Base-by-base conservation (phyloP, 1,140 invertebrate genomes). In the Nylanderia fulva region DNA sequence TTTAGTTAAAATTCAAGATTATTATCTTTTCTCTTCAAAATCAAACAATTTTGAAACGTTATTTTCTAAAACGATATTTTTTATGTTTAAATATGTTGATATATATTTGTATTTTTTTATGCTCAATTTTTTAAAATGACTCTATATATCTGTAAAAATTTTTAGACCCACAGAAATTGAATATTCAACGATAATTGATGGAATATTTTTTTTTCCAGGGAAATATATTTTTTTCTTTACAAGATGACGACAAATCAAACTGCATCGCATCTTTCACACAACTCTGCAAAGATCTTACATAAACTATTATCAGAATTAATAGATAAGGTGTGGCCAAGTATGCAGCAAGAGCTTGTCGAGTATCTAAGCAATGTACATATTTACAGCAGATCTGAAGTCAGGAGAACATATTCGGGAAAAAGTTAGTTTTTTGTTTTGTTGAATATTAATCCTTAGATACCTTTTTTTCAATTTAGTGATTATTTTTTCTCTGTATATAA, bases 191-290 rank as follows among this genome's bases (percentile, higher is more conserved):
- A 61, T 42, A 69, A 18, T 61, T 60, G 61, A 64, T 66, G 54
- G 21, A 39, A 71, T n/a, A n/a, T 42, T 27, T 54, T 29, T 36
- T 2, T 48, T 90, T 90, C 4, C 61, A 92, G 91, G 45, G 75
- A 84, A 84, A 74, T 88, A 48, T 92, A 92, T 36, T 56, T 88
- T 0, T 91, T 89, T 69, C 64, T 92, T 71, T 89, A 92, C 85
- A 77, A 83, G 1, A 61, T 86, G 5, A 66, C 74, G 6, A 52
- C 56, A 2, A 85, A 72, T 8, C 66, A 86, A 36, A 2, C 60
- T 6, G 45, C 61, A 6, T 48, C 75, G 0, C 42, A 82, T 52
- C 85, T 91, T 42, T 77, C 90, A 8, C 9, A 29, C 48, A 29
- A 52, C 8, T 87, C 89, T 33, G 80, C 74, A 18, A 64, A 68